These are phyloP conservation scores for Mormoops blainvillei DNA, from an alignment of 2,113 vertebrate genomes.

Conservation along the genomic window DNA sequence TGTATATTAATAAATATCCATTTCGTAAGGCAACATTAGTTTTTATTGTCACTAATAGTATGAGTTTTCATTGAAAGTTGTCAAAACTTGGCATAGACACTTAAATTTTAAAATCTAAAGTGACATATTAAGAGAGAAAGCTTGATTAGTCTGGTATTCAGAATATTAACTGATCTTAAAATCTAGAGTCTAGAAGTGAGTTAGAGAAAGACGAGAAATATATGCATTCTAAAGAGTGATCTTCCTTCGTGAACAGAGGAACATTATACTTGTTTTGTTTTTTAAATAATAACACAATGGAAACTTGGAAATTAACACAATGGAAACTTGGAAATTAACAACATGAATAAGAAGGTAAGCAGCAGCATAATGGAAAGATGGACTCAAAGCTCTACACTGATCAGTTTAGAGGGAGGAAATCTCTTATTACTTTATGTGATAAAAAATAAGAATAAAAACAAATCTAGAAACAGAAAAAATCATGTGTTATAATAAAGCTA, in stretches of 20 bases:
- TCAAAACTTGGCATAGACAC: background rate
- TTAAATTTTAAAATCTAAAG: background rate
- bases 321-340: background rate
- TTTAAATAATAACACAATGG: background rate
- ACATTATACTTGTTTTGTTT: background rate
- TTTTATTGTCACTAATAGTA: background rate
- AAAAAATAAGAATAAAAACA: slow-evolving; percentile 5
- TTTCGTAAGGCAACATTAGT: background rate
- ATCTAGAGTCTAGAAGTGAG: background rate
- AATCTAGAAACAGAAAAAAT: slow-evolving; percentile 8
- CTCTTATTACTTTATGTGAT: background rate
- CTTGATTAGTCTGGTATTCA: background rate
- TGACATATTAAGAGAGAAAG: background rate
- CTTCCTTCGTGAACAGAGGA: background rate
- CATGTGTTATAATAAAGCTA: background rate
- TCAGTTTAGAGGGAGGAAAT: background rate
- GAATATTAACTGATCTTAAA: background rate
- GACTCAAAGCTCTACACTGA: background rate
- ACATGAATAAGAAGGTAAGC: background rate
- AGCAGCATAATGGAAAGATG: background rate
- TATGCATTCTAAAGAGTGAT: background rate
- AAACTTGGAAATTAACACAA: background rate
- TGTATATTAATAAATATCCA: background rate
- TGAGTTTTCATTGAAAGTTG: background rate
- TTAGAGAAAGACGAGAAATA: background rate